A percentile compares a stretch with the other conserved stretches of the same genome.
These are phyloP conservation scores for Penaeus indicus DNA, from an alignment of 1,140 invertebrate genomes.

Conservation along the genomic window DNA sequence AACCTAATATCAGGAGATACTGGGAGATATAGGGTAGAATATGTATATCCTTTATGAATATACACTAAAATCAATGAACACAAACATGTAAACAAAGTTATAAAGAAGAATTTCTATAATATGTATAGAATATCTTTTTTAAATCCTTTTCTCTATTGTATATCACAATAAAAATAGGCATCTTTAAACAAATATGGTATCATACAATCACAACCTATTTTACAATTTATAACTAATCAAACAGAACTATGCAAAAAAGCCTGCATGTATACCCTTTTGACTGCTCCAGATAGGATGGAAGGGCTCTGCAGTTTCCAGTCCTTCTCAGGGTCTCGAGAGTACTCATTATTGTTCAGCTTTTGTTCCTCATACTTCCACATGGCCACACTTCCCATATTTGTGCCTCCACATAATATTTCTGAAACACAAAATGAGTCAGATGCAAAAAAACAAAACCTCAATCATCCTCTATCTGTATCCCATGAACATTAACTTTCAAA, in stretches of 20 bases:
- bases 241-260: background rate
- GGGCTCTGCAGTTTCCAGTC: conserved; percentile 74
- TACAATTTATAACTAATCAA: background rate
- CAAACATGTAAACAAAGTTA: background rate
- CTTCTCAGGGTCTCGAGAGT: conserved; percentile 62
- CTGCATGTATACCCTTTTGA: conserved; percentile 70
- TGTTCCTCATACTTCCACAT: conserved; percentile 81
- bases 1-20: background rate
- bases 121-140: too few species aligned
- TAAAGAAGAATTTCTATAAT: too few species aligned
- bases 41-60: too few species aligned
- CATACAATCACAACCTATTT: background rate
- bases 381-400: conserved; percentile 90
- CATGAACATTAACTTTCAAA: too few species aligned
- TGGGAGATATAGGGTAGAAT: background rate
- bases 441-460: background rate
- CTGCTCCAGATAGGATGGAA: conserved; percentile 71
- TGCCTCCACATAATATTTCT: conserved; percentile 86
- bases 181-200: too few species aligned
- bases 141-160: too few species aligned
- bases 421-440: background rate
- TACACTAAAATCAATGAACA: too few species aligned
- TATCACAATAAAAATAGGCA: too few species aligned
- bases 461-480: too few species aligned
- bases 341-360: conserved; percentile 65